Evolutionary conservation across 2,888 invertebrate genomes (phyloP).

Genomic region (Hypena proboscidalis): DNA sequence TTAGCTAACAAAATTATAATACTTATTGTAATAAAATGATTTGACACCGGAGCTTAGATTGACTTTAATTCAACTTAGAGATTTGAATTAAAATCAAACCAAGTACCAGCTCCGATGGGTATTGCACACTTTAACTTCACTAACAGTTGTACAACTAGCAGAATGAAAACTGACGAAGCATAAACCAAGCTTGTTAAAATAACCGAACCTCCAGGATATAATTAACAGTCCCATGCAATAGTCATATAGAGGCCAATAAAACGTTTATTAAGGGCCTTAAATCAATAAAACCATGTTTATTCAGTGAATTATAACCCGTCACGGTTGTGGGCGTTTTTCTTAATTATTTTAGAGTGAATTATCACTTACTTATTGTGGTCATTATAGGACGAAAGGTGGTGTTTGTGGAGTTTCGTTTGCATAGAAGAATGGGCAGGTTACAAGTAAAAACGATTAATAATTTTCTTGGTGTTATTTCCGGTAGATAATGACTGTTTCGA

Average conservation of each 20-base stretch:
- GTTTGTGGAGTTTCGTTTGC: conserved; percentile 2
- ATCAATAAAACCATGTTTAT: conserved; percentile 31
- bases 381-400: conserved; percentile 3
- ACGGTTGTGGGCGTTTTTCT: conserved; percentile 11
- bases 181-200: neutral
- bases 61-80: too few species aligned
- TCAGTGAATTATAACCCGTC: conserved; percentile 11
- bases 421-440: neutral
- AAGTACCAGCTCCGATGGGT: too few species aligned
- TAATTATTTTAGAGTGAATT: conserved; percentile 7
- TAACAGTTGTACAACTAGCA: too few species aligned
- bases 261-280: conserved; percentile 19
- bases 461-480: too few species aligned
- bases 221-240: conserved; percentile 6
- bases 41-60: too few species aligned
- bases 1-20: too few species aligned
- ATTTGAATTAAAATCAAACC: too few species aligned
- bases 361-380: conserved; percentile 1
- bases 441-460: neutral
- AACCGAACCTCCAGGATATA: conserved; percentile 3
- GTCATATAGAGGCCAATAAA: conserved; percentile 14
- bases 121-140: too few species aligned
- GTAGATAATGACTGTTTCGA: too few species aligned
- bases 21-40: too few species aligned
- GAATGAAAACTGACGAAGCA: too few species aligned